Evolutionary conservation across 2,888 invertebrate genomes (phyloP).

Genomic region (Cecidostiba fungosa): DNA sequence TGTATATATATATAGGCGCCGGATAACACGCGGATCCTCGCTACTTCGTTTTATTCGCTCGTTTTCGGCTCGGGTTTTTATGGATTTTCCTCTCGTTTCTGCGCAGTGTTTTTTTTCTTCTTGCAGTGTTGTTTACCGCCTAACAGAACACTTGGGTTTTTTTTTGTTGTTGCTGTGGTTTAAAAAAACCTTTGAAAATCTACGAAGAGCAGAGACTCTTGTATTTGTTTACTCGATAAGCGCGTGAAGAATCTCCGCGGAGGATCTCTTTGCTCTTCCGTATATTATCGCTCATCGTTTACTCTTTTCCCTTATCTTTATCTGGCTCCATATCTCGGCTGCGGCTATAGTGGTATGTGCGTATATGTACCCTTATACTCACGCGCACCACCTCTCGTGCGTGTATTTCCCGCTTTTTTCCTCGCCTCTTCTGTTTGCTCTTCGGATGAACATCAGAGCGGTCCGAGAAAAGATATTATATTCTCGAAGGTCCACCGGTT

Average conservation of each 20-base stretch:
- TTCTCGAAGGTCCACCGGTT: background rate
- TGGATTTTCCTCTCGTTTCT: background rate
- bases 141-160: too few relatives aligned
- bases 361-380: conserved; percentile 38
- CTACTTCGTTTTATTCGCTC: background rate
- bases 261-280: conserved; percentile 30
- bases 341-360: background rate
- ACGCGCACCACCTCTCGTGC: conserved; percentile 2
- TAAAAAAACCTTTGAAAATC: too few relatives aligned
- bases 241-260: conserved; percentile 3
- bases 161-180: too few relatives aligned
- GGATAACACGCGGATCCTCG: conserved; percentile 26
- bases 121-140: background rate
- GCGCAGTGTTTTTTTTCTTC: background rate
- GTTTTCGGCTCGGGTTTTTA: background rate
- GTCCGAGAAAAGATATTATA: background rate
- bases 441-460: conserved; percentile 38
- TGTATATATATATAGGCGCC: background rate
- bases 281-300: conserved; percentile 46
- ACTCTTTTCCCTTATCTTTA: conserved; percentile 47
- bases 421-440: conserved; percentile 39
- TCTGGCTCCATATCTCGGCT: conserved; percentile 28
- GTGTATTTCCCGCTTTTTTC: background rate
- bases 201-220: background rate
- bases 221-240: conserved; percentile 51